phyloP scores from a whole-genome alignment of 2,888 invertebrate species.

The Tigriopus californicus region DNA sequence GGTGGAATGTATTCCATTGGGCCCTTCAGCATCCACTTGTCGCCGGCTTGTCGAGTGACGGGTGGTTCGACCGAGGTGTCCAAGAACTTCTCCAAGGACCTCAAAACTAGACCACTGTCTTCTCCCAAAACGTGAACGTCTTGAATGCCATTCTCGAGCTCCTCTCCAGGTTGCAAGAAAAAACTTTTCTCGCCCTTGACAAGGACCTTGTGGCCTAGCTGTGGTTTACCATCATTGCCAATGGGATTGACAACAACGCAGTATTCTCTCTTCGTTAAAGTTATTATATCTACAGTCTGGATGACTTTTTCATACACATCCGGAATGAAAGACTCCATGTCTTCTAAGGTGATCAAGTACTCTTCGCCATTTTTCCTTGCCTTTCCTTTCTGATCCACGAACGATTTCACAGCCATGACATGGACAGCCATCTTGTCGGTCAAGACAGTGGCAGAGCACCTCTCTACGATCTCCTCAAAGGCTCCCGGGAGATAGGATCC shows the following conservation, averaged over 20 bases:
- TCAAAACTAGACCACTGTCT: conserved; percentile 32
- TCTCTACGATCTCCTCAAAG: conserved; percentile 32
- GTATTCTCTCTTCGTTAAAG: conserved; percentile 32
- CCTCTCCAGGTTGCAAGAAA: conserved; percentile 32
- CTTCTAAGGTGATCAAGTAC: conserved; percentile 31
- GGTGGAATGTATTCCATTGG: conserved; percentile 33
- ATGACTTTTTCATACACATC: conserved; percentile 32
- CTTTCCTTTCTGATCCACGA: conserved; percentile 29
- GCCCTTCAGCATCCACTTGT: conserved; percentile 33
- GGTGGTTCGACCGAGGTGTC: conserved; percentile 18
- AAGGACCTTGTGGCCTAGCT: conserved; percentile 31
- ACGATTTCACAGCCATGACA: conserved; percentile 29
- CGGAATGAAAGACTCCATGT: conserved; percentile 34
- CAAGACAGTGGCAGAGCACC: conserved; percentile 31
- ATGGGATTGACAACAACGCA: conserved; percentile 32
- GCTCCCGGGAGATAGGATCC: conserved; percentile 34
- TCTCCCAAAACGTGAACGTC: conserved; percentile 31
- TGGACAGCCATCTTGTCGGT: conserved; percentile 31
- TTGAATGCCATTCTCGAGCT: conserved; percentile 29
- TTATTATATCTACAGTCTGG: conserved; percentile 29
- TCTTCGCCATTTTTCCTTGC: conserved; percentile 32
- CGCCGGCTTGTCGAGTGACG: conserved; percentile 28
- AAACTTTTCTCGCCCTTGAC: conserved; percentile 33
- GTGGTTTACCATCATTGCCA: conserved; percentile 25
- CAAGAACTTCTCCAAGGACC: conserved; percentile 26